A percentile compares a stretch with the other conserved stretches of the same genome.
Evolutionary conservation across 2,113 vertebrate genomes (phyloP).

Genomic region (Sebastes schlegelii): DNA sequence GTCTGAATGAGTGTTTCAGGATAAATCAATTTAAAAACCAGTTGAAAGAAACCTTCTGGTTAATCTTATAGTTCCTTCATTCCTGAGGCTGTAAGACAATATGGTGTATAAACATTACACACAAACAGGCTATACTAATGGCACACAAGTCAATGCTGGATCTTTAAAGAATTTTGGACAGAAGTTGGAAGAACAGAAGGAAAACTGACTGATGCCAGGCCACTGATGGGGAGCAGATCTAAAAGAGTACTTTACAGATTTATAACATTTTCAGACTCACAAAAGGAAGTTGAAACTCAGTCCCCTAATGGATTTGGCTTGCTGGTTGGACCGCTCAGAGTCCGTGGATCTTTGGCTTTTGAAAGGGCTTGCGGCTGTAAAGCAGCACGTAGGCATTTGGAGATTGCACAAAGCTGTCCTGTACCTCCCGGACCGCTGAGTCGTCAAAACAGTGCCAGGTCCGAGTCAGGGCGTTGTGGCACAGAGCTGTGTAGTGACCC

Average conservation of each 20-base stretch:
- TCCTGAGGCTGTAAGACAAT: not conserved
- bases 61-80: not conserved
- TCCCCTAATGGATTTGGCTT: not conserved
- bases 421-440: slow-evolving; percentile 78
- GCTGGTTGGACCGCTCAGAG: slow-evolving; percentile 33
- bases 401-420: slow-evolving; percentile 82
- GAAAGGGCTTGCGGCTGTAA: slow-evolving; percentile 83
- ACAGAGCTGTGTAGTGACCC: slow-evolving; percentile 91
- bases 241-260: too few species aligned
- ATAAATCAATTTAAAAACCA: not conserved
- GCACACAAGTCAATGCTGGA: not conserved
- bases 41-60: not conserved
- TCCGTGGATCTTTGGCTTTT: slow-evolving; percentile 63
- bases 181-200: too few species aligned
- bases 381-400: slow-evolving; percentile 88
- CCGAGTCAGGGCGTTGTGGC: slow-evolving; percentile 80
- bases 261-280: too few species aligned
- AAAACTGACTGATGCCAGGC: too few species aligned
- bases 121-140: not conserved
- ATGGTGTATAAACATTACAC: not conserved
- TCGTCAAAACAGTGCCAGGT: slow-evolving; percentile 90
- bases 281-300: not conserved
- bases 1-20: not conserved
- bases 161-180: not conserved
- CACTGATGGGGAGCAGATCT: not conserved